Conservation (phyloP, 2,797 vertebrate genomes). For the Hippoglossus hippoglossus region DNA sequence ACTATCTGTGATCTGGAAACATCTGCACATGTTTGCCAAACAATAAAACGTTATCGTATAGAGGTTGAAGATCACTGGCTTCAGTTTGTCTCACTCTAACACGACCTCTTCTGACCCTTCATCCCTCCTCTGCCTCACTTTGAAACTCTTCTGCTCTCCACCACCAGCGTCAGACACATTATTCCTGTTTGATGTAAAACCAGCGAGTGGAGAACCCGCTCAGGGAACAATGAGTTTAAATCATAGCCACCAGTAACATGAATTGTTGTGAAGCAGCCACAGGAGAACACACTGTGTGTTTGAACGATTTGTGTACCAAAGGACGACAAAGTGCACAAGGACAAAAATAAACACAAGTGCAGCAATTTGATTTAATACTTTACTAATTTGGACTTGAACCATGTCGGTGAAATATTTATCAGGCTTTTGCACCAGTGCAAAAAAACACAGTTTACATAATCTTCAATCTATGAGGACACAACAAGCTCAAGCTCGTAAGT, state of each 20-base stretch:
- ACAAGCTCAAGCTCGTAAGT: constrained; percentile 55
- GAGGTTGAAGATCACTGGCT: too few relatives aligned
- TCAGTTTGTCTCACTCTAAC: too few relatives aligned
- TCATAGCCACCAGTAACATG: background rate
- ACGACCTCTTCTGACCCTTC: too few relatives aligned
- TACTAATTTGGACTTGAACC: constrained; percentile 57
- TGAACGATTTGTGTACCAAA: background rate
- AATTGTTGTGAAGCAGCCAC: background rate
- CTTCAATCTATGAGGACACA: constrained; percentile 56
- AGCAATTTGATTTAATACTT: constrained; percentile 62
- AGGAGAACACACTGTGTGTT: background rate
- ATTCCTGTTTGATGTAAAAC: too few relatives aligned
- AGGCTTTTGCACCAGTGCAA: constrained; percentile 75
- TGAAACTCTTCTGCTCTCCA: too few relatives aligned
- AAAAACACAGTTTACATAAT: constrained; percentile 61
- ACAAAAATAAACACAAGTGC: constrained; percentile 19
- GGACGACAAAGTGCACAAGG: background rate
- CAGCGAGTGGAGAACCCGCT: background rate
- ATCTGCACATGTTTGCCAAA: too few relatives aligned
- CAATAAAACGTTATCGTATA: too few relatives aligned
- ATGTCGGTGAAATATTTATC: constrained; percentile 54
- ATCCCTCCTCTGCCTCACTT: too few relatives aligned
- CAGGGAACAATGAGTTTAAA: background rate
- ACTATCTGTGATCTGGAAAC: too few relatives aligned
- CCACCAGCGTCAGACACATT: too few relatives aligned